Conservation (phyloP, 2,113 vertebrate species). For the Silurus meridionalis region DNA sequence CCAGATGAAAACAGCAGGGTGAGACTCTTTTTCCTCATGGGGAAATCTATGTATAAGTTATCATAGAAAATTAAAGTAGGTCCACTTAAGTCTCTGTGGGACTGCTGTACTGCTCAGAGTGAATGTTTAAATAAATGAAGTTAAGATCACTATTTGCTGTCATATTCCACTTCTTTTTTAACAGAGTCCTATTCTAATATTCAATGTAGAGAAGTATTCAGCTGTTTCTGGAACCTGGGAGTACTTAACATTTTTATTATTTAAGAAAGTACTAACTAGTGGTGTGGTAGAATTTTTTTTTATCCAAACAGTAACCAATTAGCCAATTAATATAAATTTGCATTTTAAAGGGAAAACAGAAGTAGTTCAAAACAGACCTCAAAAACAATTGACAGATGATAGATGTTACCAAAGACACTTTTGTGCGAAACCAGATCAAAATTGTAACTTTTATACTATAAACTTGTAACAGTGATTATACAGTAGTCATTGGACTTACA, state of each 20-base stretch:
- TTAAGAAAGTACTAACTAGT: not conserved
- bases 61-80: not conserved
- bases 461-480: not conserved
- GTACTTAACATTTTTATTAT: not conserved
- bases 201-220: not conserved
- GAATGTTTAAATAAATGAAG: not conserved
- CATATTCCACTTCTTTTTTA: not conserved
- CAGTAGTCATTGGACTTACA: not conserved
- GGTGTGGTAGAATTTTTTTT: not conserved
- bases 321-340: not conserved
- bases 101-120: not conserved
- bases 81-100: not conserved
- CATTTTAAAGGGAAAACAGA: not conserved
- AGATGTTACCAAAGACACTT: not conserved
- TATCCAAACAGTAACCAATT: not conserved
- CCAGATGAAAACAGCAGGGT: slow-evolving; percentile 95
- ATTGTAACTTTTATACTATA: not conserved
- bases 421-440: not conserved
- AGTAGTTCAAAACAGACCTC: not conserved
- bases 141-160: not conserved
- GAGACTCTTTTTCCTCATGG: slow-evolving; percentile 46
- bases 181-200: not conserved
- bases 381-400: not conserved
- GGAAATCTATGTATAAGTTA: not conserved
- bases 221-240: not conserved